Base-by-base conservation (phyloP, 2,113 vertebrate species). In the Poeciliopsis prolifica region DNA sequence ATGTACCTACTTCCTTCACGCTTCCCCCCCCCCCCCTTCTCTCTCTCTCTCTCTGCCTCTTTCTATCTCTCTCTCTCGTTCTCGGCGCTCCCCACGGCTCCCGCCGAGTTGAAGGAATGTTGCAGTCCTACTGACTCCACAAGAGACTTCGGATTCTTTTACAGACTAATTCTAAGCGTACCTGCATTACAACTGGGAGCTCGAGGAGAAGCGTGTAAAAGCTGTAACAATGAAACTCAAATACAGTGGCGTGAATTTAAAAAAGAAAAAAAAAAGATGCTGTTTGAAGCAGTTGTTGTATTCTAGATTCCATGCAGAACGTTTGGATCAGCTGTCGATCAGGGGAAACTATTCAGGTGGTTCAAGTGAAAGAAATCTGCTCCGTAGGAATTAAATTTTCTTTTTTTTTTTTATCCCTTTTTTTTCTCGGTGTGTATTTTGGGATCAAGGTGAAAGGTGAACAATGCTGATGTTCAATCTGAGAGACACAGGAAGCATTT, bases 261-360 rank as follows among this genome's bases (percentile, higher is more conserved):
- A 24, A 58, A 92, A 40, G 89, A 93, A 89, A 82, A n/a, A 58
- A 92, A 40, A 90, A 93, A 89, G 83, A 90, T 87, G 85, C 92
- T 91, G 93, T 94, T 94, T 92, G 91, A 94, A 91, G 93, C 91
- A 92, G 93, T 91, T 89, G 83, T 88, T 92, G 90, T 94, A 90
- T 94, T 91, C 80, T 94, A 94, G 92, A 92, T 92, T 94, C 92
- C 92, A 93, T 89, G 85, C 90, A 86, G 92, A 89, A 61, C 73
- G 81, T 90, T 90, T 92, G 78, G 69, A 85, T 90, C 86, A 61
- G 87, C 91, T 85, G 78, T 87, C 87, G 89, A 91, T 92, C 88
- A 87, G 90, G 89, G 83, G 82, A 89, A 85, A 85, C 84, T 87
- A 65, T 73, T 81, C 26, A 44, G 78, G 80, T 86, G 87, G 89